Evolutionary conservation across 2,888 invertebrate genomes (phyloP).

Genomic region (Athalia circularis): DNA sequence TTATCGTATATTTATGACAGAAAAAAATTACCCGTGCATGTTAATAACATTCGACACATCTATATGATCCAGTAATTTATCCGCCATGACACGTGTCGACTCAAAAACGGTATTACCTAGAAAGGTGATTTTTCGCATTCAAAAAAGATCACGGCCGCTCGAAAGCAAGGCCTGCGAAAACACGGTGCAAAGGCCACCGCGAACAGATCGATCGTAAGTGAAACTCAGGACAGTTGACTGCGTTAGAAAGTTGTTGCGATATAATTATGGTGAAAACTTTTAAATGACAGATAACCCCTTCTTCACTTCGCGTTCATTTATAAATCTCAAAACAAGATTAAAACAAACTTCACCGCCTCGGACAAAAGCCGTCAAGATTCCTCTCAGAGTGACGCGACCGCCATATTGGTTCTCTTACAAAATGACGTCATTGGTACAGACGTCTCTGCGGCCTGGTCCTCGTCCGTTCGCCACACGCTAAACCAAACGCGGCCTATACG

Average conservation of each 20-base stretch:
- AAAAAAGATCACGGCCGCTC: conserved; percentile 19
- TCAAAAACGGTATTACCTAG: neutral
- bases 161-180: neutral
- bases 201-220: neutral
- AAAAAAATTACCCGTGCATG: neutral
- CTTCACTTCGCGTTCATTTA: neutral
- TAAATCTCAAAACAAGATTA: neutral
- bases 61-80: neutral
- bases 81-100: neutral
- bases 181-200: conserved; percentile 7
- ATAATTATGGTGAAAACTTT: neutral
- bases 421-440: conserved; percentile 67
- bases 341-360: neutral
- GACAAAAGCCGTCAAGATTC: neutral
- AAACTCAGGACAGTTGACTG: neutral
- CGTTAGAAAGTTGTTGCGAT: conserved; percentile 15
- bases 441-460: conserved; percentile 34
- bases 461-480: conserved; percentile 35
- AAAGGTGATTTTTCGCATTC: conserved; percentile 16
- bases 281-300: neutral
- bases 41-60: neutral
- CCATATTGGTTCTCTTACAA: conserved; percentile 56
- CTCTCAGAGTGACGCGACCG: conserved; percentile 47
- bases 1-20: neutral
- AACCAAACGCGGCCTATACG: neutral